Base-by-base conservation (phyloP, 2,888 invertebrate species). In the Phragmatobia fuliginosa region DNA sequence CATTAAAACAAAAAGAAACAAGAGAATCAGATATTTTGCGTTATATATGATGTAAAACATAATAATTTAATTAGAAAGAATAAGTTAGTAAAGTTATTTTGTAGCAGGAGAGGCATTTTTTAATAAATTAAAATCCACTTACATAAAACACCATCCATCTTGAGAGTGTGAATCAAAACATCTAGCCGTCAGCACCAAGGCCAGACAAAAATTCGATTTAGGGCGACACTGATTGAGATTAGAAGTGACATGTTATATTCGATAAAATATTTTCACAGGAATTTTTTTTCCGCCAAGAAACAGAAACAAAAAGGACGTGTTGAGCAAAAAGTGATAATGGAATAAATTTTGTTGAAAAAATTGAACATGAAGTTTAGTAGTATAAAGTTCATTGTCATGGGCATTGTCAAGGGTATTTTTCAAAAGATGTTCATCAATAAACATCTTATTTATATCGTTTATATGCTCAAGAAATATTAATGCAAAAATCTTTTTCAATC, bases 211-310 rank as follows among this genome's bases (percentile, higher is more conserved):
- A 64, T 49, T 52, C 63, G 63, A 64, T 64, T 64, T 49, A n/a
- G 25, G 33, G n/a, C 25, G 63, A 64, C 49, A 64, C 49, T 64
- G 63, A 64, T 64, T 64, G 63, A 64, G 49, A 64, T 64, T 52
- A 52, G 33, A n/a, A 64, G n/a, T 64, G 63, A 64, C 63, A 33
- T 64, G 63, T 64, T 33, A 64, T 64, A 64, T 52, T 64, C 32
- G 16, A 32, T 52, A 32, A 32, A 63, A 33, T 52, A 33, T n/a
- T 64, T 45, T 63, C n/a, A 41, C 14, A 63, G 45, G n/a, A 32
- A n/a, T 33, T 10, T 21, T 38, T 36, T 49, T 49, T 49, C 45
- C 45, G 45, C 45, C 45, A 3, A 49, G 45, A 21, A n/a, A 49
- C 45, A 32, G n/a, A 8, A 31, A 52, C 49, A 64, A 33, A 52